Conservation (phyloP, 2,888 invertebrate species). For the Microdon myrmicae region DNA sequence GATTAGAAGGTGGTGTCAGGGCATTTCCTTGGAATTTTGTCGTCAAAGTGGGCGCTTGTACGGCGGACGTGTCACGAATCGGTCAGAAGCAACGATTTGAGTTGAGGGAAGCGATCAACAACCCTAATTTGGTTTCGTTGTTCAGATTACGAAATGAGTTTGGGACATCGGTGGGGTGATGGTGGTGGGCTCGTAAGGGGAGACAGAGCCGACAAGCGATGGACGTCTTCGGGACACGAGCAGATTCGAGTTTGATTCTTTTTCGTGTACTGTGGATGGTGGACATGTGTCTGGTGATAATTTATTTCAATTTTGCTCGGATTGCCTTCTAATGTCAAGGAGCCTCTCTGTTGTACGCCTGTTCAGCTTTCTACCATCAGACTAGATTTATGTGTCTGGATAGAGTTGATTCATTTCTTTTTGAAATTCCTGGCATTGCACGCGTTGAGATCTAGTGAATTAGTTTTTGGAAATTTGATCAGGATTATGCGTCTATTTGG, state of each 20-base stretch:
- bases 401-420: constrained; percentile 22
- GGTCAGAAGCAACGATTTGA: no score
- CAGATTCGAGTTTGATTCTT: background rate
- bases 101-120: constrained; percentile 24
- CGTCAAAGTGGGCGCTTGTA: constrained; percentile 24
- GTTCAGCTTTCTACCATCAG: constrained; percentile 5
- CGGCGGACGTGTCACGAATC: constrained; percentile 24
- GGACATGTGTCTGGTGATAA: constrained; percentile 39
- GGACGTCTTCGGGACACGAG: background rate
- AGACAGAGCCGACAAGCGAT: background rate
- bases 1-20: constrained; percentile 6
- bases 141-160: constrained; percentile 45
- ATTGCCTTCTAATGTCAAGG: constrained; percentile 17
- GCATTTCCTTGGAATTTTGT: constrained; percentile 33
- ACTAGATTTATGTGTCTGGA: constrained; percentile 39
- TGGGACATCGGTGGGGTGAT: background rate
- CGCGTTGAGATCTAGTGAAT: background rate
- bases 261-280: background rate
- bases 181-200: no score
- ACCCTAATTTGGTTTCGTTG: constrained; percentile 34
- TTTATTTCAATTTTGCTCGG: constrained; percentile 42
- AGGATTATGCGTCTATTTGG: constrained; percentile 15
- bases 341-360: background rate
- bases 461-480: constrained; percentile 19
- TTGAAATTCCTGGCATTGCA: no score